These are phyloP conservation scores for Neoarius graeffei DNA, from an alignment of 2,113 vertebrate genomes.

Conservation along the genomic window DNA sequence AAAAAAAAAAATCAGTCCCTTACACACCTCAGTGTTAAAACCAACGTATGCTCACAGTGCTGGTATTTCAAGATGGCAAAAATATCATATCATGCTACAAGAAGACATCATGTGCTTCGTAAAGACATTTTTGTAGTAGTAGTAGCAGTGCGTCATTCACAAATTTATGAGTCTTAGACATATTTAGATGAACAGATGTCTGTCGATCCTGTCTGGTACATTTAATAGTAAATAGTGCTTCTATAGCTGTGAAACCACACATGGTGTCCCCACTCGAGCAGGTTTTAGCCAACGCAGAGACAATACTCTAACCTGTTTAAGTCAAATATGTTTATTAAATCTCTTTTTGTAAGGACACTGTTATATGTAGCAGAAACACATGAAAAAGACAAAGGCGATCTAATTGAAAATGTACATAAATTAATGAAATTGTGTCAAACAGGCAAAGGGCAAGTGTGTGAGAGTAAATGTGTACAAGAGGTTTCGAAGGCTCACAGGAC, in stretches of 20 bases:
- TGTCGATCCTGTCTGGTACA: neutral
- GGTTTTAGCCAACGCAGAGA: neutral
- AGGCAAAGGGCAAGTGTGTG: neutral
- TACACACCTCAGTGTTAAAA: neutral
- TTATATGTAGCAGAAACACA: neutral
- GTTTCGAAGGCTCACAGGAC: constrained; percentile 75
- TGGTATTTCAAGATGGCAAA: neutral
- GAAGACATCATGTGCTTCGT: neutral
- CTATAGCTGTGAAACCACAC: neutral
- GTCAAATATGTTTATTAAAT: constrained; percentile 34
- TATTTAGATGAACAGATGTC: neutral
- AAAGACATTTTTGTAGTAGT: neutral
- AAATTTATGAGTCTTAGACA: neutral
- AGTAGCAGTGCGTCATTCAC: neutral
- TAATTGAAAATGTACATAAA: constrained; percentile 2
- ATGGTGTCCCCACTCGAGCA: neutral
- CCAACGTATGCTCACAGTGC: neutral
- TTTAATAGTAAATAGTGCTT: neutral
- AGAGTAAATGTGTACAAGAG: constrained; percentile 17
- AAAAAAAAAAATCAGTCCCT: neutral
- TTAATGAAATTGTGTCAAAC: constrained; percentile 15
- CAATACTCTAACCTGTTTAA: neutral
- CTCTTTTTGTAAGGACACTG: neutral
- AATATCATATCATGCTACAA: neutral
- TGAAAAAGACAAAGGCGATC: neutral